A percentile compares a stretch with the other conserved stretches of the same genome.
Evolutionary conservation across 2,113 vertebrate species (phyloP).

Genomic region (Lucifuga dentata): DNA sequence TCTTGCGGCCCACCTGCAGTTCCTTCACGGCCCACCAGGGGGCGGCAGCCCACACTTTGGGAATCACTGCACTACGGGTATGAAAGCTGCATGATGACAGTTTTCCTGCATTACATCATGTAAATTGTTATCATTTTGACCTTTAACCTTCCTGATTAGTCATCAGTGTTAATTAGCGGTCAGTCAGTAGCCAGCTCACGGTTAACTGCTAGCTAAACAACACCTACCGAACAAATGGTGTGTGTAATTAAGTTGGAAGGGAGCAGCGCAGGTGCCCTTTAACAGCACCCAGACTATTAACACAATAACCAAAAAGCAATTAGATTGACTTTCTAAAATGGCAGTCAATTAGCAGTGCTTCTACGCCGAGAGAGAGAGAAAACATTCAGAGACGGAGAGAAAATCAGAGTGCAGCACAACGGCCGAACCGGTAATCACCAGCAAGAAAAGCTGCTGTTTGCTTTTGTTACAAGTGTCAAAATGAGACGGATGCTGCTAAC

Average conservation of each 20-base stretch:
- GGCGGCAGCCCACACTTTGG: too few relatives aligned
- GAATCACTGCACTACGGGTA: too few relatives aligned
- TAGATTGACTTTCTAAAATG: conserved; percentile 79
- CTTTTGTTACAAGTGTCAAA: neutral
- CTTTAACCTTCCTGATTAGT: conserved; percentile 71
- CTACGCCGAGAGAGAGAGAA: conserved; percentile 1
- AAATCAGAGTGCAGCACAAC: too few relatives aligned
- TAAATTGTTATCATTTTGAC: conserved; percentile 63
- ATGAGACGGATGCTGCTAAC: conserved; percentile 1
- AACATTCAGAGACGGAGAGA: neutral
- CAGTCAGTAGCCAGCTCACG: conserved; percentile 14
- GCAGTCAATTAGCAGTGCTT: conserved; percentile 71
- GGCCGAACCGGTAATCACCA: too few relatives aligned
- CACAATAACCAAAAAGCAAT: conserved; percentile 77
- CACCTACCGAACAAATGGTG: conserved; percentile 47
- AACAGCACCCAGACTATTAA: conserved; percentile 69
- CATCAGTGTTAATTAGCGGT: conserved; percentile 54
- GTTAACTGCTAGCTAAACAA: conserved; percentile 2
- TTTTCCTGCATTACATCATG: conserved; percentile 19
- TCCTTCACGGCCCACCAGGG: too few relatives aligned
- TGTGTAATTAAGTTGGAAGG: conserved; percentile 55
- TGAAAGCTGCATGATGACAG: neutral
- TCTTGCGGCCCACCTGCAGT: too few relatives aligned
- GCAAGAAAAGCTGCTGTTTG: too few relatives aligned
- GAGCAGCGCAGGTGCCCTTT: conserved; percentile 58